phyloP scores from a whole-genome alignment of 2,797 vertebrate species.

The Limosa lapponica region DNA sequence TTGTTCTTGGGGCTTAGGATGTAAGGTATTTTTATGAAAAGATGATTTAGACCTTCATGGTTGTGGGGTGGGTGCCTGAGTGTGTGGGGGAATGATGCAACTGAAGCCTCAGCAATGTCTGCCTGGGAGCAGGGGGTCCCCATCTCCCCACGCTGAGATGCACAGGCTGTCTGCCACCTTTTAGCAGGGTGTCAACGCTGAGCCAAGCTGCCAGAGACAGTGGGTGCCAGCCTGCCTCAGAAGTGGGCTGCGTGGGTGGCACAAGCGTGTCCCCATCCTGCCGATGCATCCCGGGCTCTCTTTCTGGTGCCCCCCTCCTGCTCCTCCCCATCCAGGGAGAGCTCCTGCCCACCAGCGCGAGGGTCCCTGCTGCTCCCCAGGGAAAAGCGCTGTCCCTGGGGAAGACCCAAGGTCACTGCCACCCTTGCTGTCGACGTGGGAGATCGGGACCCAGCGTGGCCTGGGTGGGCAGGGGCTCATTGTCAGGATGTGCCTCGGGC shows the following conservation, averaged over 20 bases:
- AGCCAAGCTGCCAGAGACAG: background rate
- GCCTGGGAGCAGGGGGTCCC: background rate
- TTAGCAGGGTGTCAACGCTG: rapidly evolving
- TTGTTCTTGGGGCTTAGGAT: background rate
- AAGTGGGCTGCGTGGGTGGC: background rate
- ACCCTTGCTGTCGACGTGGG: background rate
- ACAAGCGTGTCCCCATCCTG: background rate
- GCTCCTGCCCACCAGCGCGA: background rate
- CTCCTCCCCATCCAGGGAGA: background rate
- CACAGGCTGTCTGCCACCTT: background rate
- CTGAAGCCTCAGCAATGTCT: background rate
- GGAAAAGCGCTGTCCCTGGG: background rate
- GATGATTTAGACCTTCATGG: background rate
- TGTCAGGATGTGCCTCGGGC: conserved; percentile 50
- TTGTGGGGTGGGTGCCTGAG: background rate
- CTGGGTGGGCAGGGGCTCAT: conserved; percentile 42
- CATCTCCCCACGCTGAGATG: background rate
- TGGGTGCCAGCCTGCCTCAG: background rate
- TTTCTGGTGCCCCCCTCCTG: no score
- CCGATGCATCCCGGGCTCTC: rapidly evolving
- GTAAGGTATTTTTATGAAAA: background rate
- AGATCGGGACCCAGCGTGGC: background rate
- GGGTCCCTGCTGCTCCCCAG: background rate
- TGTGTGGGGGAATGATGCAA: background rate
- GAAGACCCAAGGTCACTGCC: background rate